Evolutionary conservation across 2,888 invertebrate genomes (phyloP).

Genomic region (Papilio demoleus): DNA sequence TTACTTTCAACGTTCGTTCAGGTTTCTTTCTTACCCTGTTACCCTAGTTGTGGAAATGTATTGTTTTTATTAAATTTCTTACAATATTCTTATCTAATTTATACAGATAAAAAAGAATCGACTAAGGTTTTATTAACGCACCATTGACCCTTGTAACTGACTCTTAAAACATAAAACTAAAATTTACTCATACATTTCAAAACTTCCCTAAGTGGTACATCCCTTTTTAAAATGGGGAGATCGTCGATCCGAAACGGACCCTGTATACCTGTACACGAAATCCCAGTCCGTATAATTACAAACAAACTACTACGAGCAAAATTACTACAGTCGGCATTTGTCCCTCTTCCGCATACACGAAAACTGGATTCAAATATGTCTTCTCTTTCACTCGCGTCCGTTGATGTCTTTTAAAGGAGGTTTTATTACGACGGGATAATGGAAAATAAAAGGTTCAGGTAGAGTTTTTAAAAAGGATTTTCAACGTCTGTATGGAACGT

Average conservation of each 20-base stretch:
- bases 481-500: neutral
- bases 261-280: conserved; percentile 72
- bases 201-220: conserved; percentile 64
- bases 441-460: conserved; percentile 43
- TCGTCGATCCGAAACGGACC: conserved; percentile 73
- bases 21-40: neutral
- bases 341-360: conserved; percentile 67
- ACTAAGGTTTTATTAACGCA: conserved; percentile 65
- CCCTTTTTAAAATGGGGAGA: conserved; percentile 74
- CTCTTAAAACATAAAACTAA: conserved; percentile 66
- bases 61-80: neutral
- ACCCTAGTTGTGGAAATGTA: neutral
- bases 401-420: conserved; percentile 79
- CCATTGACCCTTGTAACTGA: conserved; percentile 71
- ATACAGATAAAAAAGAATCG: neutral
- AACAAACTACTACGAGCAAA: conserved; percentile 68
- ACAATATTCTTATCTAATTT: neutral
- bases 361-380: conserved; percentile 50
- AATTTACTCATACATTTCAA: conserved; percentile 55
- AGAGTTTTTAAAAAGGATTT: conserved; percentile 16
- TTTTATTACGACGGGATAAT: conserved; percentile 58
- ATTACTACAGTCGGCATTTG: conserved; percentile 61
- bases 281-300: conserved; percentile 73
- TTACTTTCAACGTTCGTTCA: neutral
- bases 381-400: conserved; percentile 66